Base-by-base conservation (phyloP, 2,888 invertebrate genomes). In the Thereva nobilitata region DNA sequence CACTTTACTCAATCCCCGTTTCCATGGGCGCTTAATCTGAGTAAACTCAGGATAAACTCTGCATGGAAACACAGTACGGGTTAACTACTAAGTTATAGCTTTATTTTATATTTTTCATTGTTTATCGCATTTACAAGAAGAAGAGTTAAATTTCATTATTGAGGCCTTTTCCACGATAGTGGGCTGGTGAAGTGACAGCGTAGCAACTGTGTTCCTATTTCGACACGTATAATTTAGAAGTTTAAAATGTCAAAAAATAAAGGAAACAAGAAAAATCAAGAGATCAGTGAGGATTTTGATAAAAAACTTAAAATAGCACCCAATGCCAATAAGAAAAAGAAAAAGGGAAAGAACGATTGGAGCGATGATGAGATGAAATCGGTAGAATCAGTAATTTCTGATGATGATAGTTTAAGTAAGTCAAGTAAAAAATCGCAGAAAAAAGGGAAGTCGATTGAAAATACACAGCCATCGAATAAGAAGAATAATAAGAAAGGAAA, bases 221-320 rank as follows among this genome's bases (percentile, higher is more conserved):
- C 23, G 23, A 23, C 23, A 23, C 23, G 23, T 23, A 2, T 23
- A 23, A 23, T 23, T 23, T 23, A 52, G 35, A 35, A 7, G 44
- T 9, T 35, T 53, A 75, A 72, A 67, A 87, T 87, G 87, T 86
- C 87, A 5, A 86, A 86, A 76, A 86, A 84, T 77, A 83, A 82
- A 70, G 84, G 83, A 64, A 82, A 80, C 71, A 86, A 86, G 74
- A 87, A 87, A 74, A 85, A 83, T 72, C 82, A 83, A 74, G 84
- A 84, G 70, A 74, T 84, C 1, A 85, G 85, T 52, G 84, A 85
- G 35, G 85, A 85, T 63, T 78, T 84, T 54, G 84, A 84, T 59
- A 76, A 76, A 71, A 80, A 82, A 35, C 66, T 72, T 71, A 73
- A 74, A 68, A 78, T 71, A 9, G 74, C 74, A 44, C 77, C 79